Conservation (phyloP, 2,888 invertebrate species). For the Ptychoptera contaminata region DNA sequence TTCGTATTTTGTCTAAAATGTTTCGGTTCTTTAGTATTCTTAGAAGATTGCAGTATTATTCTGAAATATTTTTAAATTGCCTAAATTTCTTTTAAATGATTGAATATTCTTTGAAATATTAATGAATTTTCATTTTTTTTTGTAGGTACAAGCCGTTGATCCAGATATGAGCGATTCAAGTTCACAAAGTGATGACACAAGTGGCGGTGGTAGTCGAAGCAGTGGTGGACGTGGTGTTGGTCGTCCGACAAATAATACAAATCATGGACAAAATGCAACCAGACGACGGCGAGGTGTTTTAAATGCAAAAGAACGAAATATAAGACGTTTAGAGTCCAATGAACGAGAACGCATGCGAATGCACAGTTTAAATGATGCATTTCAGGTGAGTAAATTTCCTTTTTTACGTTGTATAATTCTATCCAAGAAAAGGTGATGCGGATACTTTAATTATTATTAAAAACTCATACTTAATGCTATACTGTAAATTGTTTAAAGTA, state of each 20-base stretch:
- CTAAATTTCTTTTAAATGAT: too few species aligned
- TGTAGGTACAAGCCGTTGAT: conserved; percentile 15
- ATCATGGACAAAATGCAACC: conserved; percentile 25
- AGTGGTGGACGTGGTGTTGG: conserved; percentile 7
- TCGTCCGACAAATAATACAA: neutral
- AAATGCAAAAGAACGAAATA: conserved; percentile 70
- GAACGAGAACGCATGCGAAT: conserved; percentile 83
- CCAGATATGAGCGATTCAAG: conserved; percentile 31
- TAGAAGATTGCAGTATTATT: too few species aligned
- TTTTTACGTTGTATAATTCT: neutral
- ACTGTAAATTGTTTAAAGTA: too few species aligned
- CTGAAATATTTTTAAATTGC: too few species aligned
- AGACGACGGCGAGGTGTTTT: conserved; percentile 58
- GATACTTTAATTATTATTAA: too few species aligned
- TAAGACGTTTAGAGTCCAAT: conserved; percentile 76
- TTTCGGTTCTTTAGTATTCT: too few species aligned
- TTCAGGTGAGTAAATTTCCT: conserved; percentile 61
- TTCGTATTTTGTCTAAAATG: too few species aligned
- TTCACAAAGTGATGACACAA: conserved; percentile 31
- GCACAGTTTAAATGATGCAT: conserved; percentile 84
- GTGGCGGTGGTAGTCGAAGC: conserved; percentile 24
- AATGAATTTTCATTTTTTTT: too few species aligned
- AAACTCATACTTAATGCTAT: too few species aligned
- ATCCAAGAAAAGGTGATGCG: neutral
- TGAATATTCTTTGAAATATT: neutral